phyloP scores from a whole-genome alignment of 2,888 invertebrate species.

The Drosophila siamana region DNA sequence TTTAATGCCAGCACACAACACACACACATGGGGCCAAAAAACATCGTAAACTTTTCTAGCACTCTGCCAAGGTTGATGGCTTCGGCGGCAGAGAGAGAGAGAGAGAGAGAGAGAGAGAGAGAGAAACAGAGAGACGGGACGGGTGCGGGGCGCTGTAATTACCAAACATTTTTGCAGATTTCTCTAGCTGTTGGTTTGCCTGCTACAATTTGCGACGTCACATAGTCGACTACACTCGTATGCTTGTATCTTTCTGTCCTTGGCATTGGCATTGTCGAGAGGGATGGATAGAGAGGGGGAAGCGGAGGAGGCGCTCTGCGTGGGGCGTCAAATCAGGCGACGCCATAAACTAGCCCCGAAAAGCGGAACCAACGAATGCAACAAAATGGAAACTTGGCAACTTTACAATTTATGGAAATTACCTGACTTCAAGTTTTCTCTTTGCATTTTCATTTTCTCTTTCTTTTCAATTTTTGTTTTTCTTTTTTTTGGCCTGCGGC shows the following conservation, averaged over 20 bases:
- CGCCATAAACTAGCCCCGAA: slow-evolving; percentile 19
- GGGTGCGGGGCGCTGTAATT: slow-evolving; percentile 22
- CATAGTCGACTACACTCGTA: background rate
- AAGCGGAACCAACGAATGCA: background rate
- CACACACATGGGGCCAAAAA: slow-evolving; percentile 37
- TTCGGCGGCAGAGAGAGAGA: background rate
- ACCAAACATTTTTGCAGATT: slow-evolving; percentile 37
- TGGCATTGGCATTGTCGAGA: slow-evolving; percentile 35
- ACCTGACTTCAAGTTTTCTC: slow-evolving; percentile 35
- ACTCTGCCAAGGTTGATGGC: slow-evolving; percentile 42
- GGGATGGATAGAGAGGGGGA: background rate
- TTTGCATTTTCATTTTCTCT: background rate
- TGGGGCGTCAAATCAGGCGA: slow-evolving; percentile 10
- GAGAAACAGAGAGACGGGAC: too few relatives aligned
- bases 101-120: background rate
- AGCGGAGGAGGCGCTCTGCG: slow-evolving; percentile 6
- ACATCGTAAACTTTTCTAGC: slow-evolving; percentile 47
- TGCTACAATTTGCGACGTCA: slow-evolving; percentile 9
- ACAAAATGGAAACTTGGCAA: slow-evolving; percentile 54
- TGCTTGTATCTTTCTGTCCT: slow-evolving; percentile 25
- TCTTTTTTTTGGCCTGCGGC: slow-evolving; percentile 15
- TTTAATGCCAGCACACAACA: slow-evolving; percentile 51
- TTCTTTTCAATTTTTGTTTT: background rate
- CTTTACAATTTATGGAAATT: slow-evolving; percentile 63
- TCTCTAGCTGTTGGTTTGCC: background rate